Percentiles rank a stretch among this genome's conserved stretches.
Conservation (phyloP, 2,888 invertebrate genomes). For the Calephelis perditalis region DNA sequence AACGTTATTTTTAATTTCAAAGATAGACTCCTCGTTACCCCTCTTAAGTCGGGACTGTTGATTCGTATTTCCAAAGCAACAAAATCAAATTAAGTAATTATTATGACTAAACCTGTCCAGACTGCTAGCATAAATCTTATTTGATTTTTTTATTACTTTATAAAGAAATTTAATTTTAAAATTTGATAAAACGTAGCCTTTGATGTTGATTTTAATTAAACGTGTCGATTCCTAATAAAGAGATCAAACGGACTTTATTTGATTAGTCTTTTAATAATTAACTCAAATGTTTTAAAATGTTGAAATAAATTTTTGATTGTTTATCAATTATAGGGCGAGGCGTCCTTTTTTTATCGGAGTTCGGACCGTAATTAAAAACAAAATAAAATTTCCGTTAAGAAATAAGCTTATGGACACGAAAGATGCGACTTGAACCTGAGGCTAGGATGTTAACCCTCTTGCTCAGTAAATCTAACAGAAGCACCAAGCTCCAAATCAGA, state of each 20-base stretch:
- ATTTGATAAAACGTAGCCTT: conserved; percentile 1
- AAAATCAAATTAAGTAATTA: conserved; percentile 8
- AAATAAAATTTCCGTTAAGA: too few species aligned
- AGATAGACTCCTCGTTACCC: not conserved
- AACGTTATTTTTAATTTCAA: too few species aligned
- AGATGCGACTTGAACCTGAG: too few species aligned
- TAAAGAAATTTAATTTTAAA: not conserved
- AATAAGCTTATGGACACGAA: too few species aligned
- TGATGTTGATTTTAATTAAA: conserved; percentile 16
- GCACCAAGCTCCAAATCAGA: too few species aligned
- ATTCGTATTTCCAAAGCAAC: conserved; percentile 5
- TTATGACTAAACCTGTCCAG: not conserved
- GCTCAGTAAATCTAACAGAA: too few species aligned
- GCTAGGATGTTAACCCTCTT: too few species aligned
- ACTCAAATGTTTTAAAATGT: not conserved
- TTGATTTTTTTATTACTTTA: not conserved
- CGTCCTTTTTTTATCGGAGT: too few species aligned
- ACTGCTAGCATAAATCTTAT: not conserved
- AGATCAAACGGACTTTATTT: conserved; percentile 13
- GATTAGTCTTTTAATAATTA: not conserved
- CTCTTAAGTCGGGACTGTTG: conserved; percentile 14
- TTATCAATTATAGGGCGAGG: too few species aligned
- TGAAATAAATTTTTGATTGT: too few species aligned
- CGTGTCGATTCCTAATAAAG: conserved; percentile 23
- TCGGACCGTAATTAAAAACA: too few species aligned